A percentile compares a stretch with the other conserved stretches of the same genome.
These are phyloP conservation scores for Dasyornis broadbenti DNA, from an alignment of 2,113 vertebrate species.

Conservation along the genomic window DNA sequence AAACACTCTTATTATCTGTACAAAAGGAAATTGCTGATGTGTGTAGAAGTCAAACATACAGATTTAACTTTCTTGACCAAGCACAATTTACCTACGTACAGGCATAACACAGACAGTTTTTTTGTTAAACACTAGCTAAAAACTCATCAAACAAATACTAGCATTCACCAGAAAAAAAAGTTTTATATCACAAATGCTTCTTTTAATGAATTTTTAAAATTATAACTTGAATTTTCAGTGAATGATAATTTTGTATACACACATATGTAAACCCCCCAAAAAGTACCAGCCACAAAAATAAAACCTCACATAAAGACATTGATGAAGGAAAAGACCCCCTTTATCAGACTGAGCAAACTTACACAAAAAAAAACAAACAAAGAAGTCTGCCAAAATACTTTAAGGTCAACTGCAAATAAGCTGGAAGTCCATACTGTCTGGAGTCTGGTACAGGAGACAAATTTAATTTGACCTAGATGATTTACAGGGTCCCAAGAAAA, in stretches of 20 bases:
- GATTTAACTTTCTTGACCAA: background rate
- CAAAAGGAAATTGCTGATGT: background rate
- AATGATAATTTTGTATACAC: background rate
- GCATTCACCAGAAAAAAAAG: background rate
- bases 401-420: background rate
- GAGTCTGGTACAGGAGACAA: background rate
- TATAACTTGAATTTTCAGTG: background rate
- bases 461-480: background rate
- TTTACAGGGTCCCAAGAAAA: background rate
- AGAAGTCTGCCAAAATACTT: background rate
- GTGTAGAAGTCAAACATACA: background rate
- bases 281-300: background rate
- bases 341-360: background rate
- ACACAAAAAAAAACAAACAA: background rate
- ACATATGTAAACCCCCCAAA: background rate
- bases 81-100: background rate
- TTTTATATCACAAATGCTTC: background rate
- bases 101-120: background rate
- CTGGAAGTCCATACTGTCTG: background rate
- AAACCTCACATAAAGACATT: background rate
- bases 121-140: background rate
- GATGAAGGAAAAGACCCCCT: background rate
- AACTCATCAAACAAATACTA: background rate
- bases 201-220: background rate
- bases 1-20: background rate